Base-by-base conservation (phyloP, 1,140 invertebrate species). In the Drosophila sulfurigaster region DNA sequence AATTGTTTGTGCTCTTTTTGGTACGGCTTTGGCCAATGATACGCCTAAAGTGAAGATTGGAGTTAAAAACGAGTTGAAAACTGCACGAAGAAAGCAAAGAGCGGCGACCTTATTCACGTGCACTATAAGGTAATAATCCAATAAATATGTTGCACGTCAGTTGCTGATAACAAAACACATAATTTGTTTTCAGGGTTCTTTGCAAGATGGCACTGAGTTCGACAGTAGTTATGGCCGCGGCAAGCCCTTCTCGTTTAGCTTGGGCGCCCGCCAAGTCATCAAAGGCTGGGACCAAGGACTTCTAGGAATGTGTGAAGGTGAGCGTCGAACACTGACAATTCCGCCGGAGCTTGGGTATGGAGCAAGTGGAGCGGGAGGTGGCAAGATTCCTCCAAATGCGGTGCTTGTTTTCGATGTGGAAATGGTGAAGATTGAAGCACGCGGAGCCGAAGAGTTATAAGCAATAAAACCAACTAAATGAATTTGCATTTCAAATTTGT, bases 261-360 rank as follows among this genome's bases (percentile, higher is more conserved):
- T 98, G 38, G 96, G 96, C 74, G 94, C 94, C 78, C 96, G 96
- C 2, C 97, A 98, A 93, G 97, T 98, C 6, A 97, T 97, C 65
- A 95, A 95, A 92, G 96, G 96, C 60, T 98, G 96, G 97, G 97
- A 98, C 79, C 96, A 97, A 93, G 97, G 97, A 15, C 93, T 98
- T 5, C 94, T 97, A 49, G 96, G 96, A 54, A 97, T 97, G 96
- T 97, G 97, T 94, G 96, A 95, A 92, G 96, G 96, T 48, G 97
- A 98, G 93, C 96, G 96, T 91, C 94, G 97, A 58, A 97, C 96
- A 89, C 93, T 98, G 15, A 96, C 97, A 3, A 97, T 98, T 81
- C 96, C 97, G 16, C 94, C 97, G n/a, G 96, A 97, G 78, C 93
- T 98, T 69, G 97, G 95, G 1, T 98, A 98, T 93, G 97, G 97